phyloP scores from a whole-genome alignment of 1,140 invertebrate genomes.

The Drosophila kikkawai region DNA sequence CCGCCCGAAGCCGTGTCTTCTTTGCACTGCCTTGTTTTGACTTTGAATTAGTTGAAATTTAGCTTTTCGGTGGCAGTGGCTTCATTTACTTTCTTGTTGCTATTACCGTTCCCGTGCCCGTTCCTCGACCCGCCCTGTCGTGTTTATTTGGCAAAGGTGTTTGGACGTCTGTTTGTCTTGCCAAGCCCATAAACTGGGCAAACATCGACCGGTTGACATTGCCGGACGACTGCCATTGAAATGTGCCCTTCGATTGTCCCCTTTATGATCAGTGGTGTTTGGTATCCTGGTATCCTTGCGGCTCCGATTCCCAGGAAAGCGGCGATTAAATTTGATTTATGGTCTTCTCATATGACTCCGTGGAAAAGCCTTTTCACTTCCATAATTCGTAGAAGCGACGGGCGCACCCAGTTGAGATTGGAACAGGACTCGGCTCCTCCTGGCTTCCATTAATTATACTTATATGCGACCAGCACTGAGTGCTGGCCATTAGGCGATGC shows the following conservation, averaged over 20 bases:
- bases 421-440: not conserved
- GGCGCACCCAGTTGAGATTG: constrained; percentile 22
- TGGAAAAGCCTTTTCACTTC: constrained; percentile 7
- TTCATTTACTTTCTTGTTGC: constrained; percentile 43
- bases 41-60: constrained; percentile 69
- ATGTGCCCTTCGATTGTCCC: not conserved
- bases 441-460: constrained; percentile 41
- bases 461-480: not conserved
- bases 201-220: constrained; percentile 18
- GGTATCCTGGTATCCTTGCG: not conserved
- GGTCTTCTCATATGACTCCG: constrained; percentile 1
- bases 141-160: constrained; percentile 45
- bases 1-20: constrained; percentile 34
- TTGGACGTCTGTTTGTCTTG: constrained; percentile 36
- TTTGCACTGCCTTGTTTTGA: constrained; percentile 44
- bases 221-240: constrained; percentile 10
- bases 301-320: constrained; percentile 11
- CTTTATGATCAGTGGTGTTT: not conserved
- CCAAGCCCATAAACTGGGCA: constrained; percentile 39
- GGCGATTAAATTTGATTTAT: constrained; percentile 32
- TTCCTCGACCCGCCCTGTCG: not conserved
- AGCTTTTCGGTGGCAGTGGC: constrained; percentile 58
- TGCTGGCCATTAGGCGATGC: constrained; percentile 27
- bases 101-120: constrained; percentile 1
- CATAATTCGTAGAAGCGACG: not conserved